phyloP scores from a whole-genome alignment of 2,888 invertebrate species.

The Campaea margaritaria region DNA sequence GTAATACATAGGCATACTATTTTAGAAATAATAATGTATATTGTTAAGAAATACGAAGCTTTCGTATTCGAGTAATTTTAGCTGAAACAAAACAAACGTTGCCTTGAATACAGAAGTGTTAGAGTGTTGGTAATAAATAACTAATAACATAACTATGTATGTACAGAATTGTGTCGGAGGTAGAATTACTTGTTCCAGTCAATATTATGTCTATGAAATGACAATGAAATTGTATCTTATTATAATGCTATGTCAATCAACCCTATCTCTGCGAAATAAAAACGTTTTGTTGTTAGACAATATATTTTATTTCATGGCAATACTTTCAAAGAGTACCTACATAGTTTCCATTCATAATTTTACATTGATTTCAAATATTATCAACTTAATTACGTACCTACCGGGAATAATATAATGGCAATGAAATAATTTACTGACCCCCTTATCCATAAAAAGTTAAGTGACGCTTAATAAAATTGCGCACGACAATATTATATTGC shows the following conservation, averaged over 20 bases:
- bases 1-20: slow-evolving; percentile 47
- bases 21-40: slow-evolving; percentile 48
- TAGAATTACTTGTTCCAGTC: slow-evolving; percentile 62
- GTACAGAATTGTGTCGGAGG: slow-evolving; percentile 50
- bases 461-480: too few relatives aligned
- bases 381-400: too few relatives aligned
- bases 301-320: slow-evolving; percentile 20
- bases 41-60: slow-evolving; percentile 55
- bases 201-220: slow-evolving; percentile 36
- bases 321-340: neutral
- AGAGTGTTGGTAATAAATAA: slow-evolving; percentile 48
- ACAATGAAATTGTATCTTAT: slow-evolving; percentile 36
- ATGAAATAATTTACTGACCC: neutral
- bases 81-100: slow-evolving; percentile 72
- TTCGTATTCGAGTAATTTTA: slow-evolving; percentile 62
- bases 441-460: too few relatives aligned
- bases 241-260: slow-evolving; percentile 34
- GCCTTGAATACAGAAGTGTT: slow-evolving; percentile 75
- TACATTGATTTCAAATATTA: too few relatives aligned
- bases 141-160: slow-evolving; percentile 61
- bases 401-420: too few relatives aligned
- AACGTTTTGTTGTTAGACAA: slow-evolving; percentile 36
- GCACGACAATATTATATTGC: too few relatives aligned
- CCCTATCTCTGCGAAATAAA: slow-evolving; percentile 56
- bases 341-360: neutral